Base-by-base conservation (phyloP, 1,140 invertebrate species). In the Eriosoma lanigerum region DNA sequence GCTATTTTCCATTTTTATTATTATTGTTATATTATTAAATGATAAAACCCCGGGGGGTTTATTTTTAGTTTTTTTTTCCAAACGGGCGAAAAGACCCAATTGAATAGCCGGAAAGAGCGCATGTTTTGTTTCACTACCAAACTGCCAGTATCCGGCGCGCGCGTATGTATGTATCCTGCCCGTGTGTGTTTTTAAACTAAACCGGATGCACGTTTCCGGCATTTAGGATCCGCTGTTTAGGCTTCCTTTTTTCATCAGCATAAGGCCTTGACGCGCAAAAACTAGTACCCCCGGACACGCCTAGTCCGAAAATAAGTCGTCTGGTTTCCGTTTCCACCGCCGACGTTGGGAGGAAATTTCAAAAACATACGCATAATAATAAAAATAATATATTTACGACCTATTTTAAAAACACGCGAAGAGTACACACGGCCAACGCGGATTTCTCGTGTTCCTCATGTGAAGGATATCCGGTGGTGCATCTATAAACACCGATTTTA, bases 351-450 rank as follows among this genome's bases (percentile, higher is more conserved):
- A 75, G 52, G 72, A n/a, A 75, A 73, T 56, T 56, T 24, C 50
- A 54, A 75, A 62, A 60, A 78, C 73, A 78, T 60, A n/a, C n/a
- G 32, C 32, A 38, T 38, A 38, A 38, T 38, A 38, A 38, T 38
- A 38, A 4, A 4, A 4, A 38, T 38, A 38, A 38, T 38, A 38
- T 38, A n/a, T 38, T 4, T 38, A 26, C 73, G 54, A 46, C 73
- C 73, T 76, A 76, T 76, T 76, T 76, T 76, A 58, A 75, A 75
- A 75, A 78, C 38, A 48, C n/a, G n/a, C n/a, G n/a, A n/a, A n/a
- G n/a, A n/a, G n/a, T n/a, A n/a, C n/a, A n/a, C 24, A 46, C 52
- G 9, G n/a, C 54, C 21, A 38, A 26, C 62, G 75, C 56, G 17
- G 75, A 78, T 78, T 78, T 62, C 75, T 78, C 38, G 56, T 56